A percentile compares a stretch with the other conserved stretches of the same genome.
These are phyloP conservation scores for Gasteruption jaculator DNA, from an alignment of 2,888 invertebrate species.

Conservation along the genomic window DNA sequence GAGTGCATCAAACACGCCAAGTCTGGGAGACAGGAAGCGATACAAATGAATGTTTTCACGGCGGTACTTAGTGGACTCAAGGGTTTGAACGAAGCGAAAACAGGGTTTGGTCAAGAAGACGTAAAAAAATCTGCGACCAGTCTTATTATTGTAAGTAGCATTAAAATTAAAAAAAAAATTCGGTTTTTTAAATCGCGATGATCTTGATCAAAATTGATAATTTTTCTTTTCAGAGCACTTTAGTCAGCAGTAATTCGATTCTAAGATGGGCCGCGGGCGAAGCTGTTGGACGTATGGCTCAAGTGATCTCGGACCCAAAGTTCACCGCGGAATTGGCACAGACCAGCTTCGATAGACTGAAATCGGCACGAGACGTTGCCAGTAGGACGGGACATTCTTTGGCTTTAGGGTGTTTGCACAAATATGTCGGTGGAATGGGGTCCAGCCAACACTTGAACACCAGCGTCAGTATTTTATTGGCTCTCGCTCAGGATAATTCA, in stretches of 20 bases:
- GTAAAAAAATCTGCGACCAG: conserved; percentile 80
- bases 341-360: conserved; percentile 82
- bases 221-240: conserved; percentile 56
- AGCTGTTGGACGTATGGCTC: conserved; percentile 88
- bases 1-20: conserved; percentile 94
- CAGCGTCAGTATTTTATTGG: conserved; percentile 89
- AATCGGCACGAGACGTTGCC: conserved; percentile 81
- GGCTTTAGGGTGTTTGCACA: conserved; percentile 92
- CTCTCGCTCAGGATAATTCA: conserved; percentile 88
- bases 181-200: not conserved
- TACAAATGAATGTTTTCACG: conserved; percentile 94
- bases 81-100: conserved; percentile 82
- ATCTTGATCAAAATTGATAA: not conserved
- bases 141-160: conserved; percentile 70
- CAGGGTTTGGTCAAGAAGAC: conserved; percentile 81
- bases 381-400: conserved; percentile 84
- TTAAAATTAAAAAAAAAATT: not conserved
- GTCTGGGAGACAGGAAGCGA: conserved; percentile 88
- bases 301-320: conserved; percentile 79
- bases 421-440: conserved; percentile 94
- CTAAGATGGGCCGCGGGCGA: conserved; percentile 94
- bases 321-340: conserved; percentile 88
- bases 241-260: conserved; percentile 71
- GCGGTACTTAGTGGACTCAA: conserved; percentile 86
- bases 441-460: conserved; percentile 92